Evolutionary conservation across 2,888 invertebrate species (phyloP).

Genomic region (Galerucella pusilla): DNA sequence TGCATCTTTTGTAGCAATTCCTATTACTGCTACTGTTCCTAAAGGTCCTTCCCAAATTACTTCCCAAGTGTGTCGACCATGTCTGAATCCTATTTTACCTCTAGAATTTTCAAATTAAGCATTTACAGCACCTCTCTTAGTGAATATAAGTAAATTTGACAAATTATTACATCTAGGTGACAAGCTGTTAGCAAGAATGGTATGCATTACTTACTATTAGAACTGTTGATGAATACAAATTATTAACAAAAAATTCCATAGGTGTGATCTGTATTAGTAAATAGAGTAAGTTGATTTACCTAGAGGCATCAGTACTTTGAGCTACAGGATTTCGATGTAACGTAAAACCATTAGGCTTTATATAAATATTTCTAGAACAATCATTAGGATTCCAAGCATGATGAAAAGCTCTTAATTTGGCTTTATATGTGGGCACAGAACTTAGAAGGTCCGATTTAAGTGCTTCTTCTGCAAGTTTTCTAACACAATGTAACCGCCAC

Average conservation of each 20-base stretch:
- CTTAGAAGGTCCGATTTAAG: slow-evolving; percentile 91
- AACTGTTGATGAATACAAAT: no score
- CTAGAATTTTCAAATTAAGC: neutral
- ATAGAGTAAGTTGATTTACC: slow-evolving; percentile 64
- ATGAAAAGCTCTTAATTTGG: slow-evolving; percentile 91
- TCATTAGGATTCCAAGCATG: slow-evolving; percentile 98
- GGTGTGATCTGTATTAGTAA: neutral
- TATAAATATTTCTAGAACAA: slow-evolving; percentile 96
- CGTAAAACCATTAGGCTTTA: slow-evolving; percentile 97
- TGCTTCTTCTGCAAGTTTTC: slow-evolving; percentile 86
- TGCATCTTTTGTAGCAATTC: slow-evolving; percentile 94
- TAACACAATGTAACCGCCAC: slow-evolving; percentile 91
- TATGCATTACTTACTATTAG: no score
- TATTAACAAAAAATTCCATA: neutral
- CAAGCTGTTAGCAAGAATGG: no score
- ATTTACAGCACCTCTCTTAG: no score
- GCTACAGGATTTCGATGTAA: slow-evolving; percentile 98
- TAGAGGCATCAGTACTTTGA: slow-evolving; percentile 96
- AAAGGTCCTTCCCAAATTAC: slow-evolving; percentile 98
- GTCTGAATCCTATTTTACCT: slow-evolving; percentile 70
- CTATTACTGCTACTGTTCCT: slow-evolving; percentile 98
- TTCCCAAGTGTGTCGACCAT: slow-evolving; percentile 97
- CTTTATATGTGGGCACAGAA: slow-evolving; percentile 89
- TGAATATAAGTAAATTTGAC: no score
- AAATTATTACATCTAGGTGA: no score